phyloP scores from a whole-genome alignment of 2,888 invertebrate genomes.

The Cantharis rufa region DNA sequence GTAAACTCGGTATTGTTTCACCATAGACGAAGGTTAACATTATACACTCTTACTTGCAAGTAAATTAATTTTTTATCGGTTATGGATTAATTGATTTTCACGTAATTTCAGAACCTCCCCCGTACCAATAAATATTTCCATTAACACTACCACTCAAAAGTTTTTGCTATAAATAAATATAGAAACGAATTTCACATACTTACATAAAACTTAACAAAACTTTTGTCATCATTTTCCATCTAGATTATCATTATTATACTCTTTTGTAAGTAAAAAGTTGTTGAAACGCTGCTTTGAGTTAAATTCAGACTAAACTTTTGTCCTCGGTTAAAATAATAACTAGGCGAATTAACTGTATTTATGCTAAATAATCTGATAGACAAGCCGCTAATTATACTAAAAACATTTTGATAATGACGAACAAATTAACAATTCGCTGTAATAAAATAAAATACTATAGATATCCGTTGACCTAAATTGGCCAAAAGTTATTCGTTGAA shows the following conservation, averaged over 20 bases:
- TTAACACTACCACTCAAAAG: neutral
- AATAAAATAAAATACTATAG: neutral
- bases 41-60: neutral
- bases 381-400: neutral
- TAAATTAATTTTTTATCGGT: neutral
- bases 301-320: neutral
- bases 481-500: neutral
- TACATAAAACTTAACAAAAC: slow-evolving; percentile 1
- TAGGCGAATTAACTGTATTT: neutral
- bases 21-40: neutral
- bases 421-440: neutral
- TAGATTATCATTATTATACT: neutral
- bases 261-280: slow-evolving; percentile 4
- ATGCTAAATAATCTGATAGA: neutral
- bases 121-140: neutral
- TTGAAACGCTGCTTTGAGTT: neutral
- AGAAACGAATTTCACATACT: slow-evolving; percentile 1
- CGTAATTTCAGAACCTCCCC: neutral
- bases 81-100: neutral
- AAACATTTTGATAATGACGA: neutral
- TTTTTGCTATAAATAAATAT: neutral
- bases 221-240: slow-evolving; percentile 3
- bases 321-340: neutral
- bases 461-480: neutral
- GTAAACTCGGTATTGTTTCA: neutral